Conservation (phyloP, 2,797 vertebrate genomes). For the Oryzias dopingdopingensis region DNA sequence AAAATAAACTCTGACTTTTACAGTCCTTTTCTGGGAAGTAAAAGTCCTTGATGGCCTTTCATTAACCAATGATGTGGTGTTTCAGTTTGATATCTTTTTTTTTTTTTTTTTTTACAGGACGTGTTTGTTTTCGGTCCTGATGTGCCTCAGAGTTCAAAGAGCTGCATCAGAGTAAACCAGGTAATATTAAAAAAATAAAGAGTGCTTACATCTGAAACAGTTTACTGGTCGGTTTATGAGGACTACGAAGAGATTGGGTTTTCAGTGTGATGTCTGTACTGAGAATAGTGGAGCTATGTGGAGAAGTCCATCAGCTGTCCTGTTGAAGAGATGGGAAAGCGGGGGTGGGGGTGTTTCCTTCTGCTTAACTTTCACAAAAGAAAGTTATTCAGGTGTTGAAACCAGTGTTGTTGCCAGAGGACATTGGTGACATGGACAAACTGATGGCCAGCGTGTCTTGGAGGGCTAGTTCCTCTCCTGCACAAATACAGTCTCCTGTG, state of each 20-base stretch:
- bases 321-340: slow-evolving; percentile 22
- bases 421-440: slow-evolving; percentile 58
- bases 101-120: slow-evolving; percentile 30
- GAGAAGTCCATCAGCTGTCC: slow-evolving; percentile 55
- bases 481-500: slow-evolving; percentile 99
- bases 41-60: slow-evolving; percentile 41
- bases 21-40: slow-evolving; percentile 42
- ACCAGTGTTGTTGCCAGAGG: slow-evolving; percentile 49
- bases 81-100: neutral
- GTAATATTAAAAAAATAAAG: slow-evolving; percentile 22
- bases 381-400: slow-evolving; percentile 38
- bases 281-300: slow-evolving; percentile 41
- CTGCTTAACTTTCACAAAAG: slow-evolving; percentile 48
- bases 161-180: slow-evolving; percentile 48
- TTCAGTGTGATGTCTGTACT: slow-evolving; percentile 53
- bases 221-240: slow-evolving; percentile 61
- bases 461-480: slow-evolving; percentile 97
- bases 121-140: slow-evolving; percentile 46
- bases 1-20: slow-evolving; percentile 68
- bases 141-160: slow-evolving; percentile 35
- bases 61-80: slow-evolving; percentile 32
- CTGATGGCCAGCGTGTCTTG: slow-evolving; percentile 57
- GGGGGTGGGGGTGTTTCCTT: neutral
- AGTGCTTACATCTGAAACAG: slow-evolving; percentile 42
- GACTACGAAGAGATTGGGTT: slow-evolving; percentile 51